Conservation (phyloP, 2,797 vertebrate genomes). For the Cuniculus paca region DNA sequence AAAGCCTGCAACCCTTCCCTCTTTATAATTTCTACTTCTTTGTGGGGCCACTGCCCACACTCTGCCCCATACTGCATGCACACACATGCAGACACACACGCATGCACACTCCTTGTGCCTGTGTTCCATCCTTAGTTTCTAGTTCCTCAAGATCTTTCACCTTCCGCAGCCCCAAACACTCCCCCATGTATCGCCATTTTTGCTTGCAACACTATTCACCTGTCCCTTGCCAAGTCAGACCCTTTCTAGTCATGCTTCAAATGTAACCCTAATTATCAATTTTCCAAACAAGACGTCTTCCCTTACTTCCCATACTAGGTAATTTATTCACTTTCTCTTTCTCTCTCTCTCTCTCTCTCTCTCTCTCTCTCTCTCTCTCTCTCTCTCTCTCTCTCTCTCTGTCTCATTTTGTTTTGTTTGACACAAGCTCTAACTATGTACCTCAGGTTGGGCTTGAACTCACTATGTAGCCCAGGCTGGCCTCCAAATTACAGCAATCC, state of each 20-base stretch:
- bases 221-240: background rate
- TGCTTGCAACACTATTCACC: too few species aligned
- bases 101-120: background rate
- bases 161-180: background rate
- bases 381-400: background rate
- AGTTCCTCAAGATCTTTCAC: background rate
- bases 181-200: rapidly evolving
- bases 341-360: too few species aligned
- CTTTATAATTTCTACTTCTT: background rate
- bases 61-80: background rate
- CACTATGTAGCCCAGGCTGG: background rate
- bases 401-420: background rate
- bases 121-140: background rate
- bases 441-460: too few species aligned
- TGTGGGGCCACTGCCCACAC: background rate
- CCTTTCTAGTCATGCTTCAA: background rate
- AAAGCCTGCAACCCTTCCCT: background rate
- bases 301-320: background rate
- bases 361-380: background rate
- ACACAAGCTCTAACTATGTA: background rate
- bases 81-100: background rate
- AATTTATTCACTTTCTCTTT: too few species aligned
- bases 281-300: background rate
- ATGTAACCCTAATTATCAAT: background rate
- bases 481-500: background rate